Conservation (phyloP, 2,113 vertebrate genomes). For the Antechinus stuartii region DNA sequence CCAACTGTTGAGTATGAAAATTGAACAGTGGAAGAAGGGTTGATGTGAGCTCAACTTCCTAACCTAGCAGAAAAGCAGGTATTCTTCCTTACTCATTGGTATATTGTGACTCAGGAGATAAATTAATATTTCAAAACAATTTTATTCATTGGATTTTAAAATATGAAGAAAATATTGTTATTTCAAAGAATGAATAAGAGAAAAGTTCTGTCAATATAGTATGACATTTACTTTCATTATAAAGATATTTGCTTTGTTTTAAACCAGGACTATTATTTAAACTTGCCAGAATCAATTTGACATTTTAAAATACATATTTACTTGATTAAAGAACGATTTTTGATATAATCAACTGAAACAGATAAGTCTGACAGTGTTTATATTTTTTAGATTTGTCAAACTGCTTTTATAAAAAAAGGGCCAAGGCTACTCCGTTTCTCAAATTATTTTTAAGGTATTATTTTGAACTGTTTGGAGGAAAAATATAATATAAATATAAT, state of each 20-base stretch:
- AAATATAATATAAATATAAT: conserved; percentile 30
- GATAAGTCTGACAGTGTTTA: conserved; percentile 15
- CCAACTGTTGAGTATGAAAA: conserved; percentile 43
- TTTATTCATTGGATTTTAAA: conserved; percentile 49
- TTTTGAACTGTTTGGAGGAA: conserved; percentile 39
- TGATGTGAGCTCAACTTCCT: background rate
- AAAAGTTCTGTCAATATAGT: background rate
- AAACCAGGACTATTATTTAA: background rate
- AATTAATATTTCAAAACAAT: background rate
- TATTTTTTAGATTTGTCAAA: conserved; percentile 36
- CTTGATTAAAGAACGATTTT: background rate
- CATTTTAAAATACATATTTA: conserved; percentile 42
- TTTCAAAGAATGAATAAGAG: conserved; percentile 51
- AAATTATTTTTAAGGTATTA: background rate
- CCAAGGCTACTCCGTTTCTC: background rate
- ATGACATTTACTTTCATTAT: background rate
- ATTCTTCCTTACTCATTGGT: background rate
- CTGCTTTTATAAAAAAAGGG: background rate
- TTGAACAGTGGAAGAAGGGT: conserved; percentile 25
- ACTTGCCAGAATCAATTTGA: background rate
- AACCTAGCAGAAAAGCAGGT: conserved; percentile 18
- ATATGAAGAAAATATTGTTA: conserved; percentile 52
- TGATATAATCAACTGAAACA: conserved; percentile 22
- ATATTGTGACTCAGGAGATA: background rate
- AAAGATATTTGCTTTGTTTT: background rate